Evolutionary conservation across 2,113 vertebrate genomes (phyloP), one percentile per base, ranked within the genome.

Genomic region (Toxostoma redivivum): DNA sequence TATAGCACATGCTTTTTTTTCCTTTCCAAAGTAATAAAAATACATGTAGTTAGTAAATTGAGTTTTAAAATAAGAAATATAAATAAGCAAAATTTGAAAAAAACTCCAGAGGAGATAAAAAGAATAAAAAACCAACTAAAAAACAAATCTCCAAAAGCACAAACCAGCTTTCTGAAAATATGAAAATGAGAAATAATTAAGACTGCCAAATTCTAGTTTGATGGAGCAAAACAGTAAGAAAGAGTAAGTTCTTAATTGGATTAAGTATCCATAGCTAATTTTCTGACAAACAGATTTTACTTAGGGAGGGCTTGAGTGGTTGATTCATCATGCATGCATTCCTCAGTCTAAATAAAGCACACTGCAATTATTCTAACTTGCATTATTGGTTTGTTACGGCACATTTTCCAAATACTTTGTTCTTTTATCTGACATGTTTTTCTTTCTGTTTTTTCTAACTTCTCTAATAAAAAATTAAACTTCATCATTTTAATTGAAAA

Each of bases 241-340:
- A 67, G 8, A 56, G 19, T 82, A 37, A 66, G 15, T 53, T 48
- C 30, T 10, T 82, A 67, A 38, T 37, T 77, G 23, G 40, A 56
- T 72, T 91, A 83, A 67, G 58, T 77, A 81, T 35, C 58, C 50
- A 61, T 69, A 89, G 15, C 58, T 76, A 69, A 77, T 89, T 91
- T 91, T 15, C 40, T 77, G n/a, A 67, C 23, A 91, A 88, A 50
- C n/a, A 60, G 30, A 69, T 83, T 94, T 86, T 85, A 44, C 61
- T 85, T 86, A 54, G 64, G 33, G 19, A 69, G 3, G 22, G 20
- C 40, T 86, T 72, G 45, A 82, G 38, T 69, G 5, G 23, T 81
- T 94, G 37, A 42, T 86, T 88, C 45, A 73, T 89, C 80, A 60
- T 91, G 48, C 25, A 10, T 42, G 5, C 69, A 45, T 58, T 72